Base-by-base conservation (phyloP, 2,888 invertebrate genomes). In the Drepanosiphum platanoidis region DNA sequence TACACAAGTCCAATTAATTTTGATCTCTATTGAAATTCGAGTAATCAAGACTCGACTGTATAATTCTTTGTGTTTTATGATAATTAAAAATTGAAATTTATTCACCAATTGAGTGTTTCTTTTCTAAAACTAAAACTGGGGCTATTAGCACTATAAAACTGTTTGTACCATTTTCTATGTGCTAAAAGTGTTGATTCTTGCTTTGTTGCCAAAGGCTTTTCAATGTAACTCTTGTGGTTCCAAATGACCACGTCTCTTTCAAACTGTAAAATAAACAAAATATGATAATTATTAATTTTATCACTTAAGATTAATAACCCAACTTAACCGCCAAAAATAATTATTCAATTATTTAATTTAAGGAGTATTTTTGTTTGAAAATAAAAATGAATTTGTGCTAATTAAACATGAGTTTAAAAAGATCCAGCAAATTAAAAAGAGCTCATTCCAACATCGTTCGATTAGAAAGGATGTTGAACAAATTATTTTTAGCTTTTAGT, bases 231-330 rank as follows among this genome's bases (percentile, higher is more conserved):
- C 89, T 97, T 97, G 90, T 94, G 93, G 89, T 96, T 96, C 97
- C 97, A 97, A 7, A 97, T 93, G 87, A 92, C 92, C 0, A 97
- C 92, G 89, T 97, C 97, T 0, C 97, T 92, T 89, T 95, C 94
- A 88, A 97, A 93, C 95, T 96, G 90, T 39, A 82, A 58, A 87
- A 87, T 82, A 87, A 36, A 80, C 64, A 86, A 74, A 61, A 66
- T 39, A 64, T 74, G 61, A 81, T 84, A 71, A 61, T 61, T 22
- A 64, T 30, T 64, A n/a, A n/a, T n/a, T n/a, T n/a, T n/a, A n/a
- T n/a, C n/a, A n/a, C n/a, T n/a, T n/a, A n/a, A n/a, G n/a, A n/a
- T n/a, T n/a, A n/a, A n/a, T n/a, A n/a, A n/a, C n/a, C n/a, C n/a
- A n/a, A n/a, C n/a, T n/a, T n/a, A n/a, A n/a, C n/a, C n/a, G n/a